Conservation (phyloP, 2,888 invertebrate genomes). For the Meteorus cinctellus region DNA sequence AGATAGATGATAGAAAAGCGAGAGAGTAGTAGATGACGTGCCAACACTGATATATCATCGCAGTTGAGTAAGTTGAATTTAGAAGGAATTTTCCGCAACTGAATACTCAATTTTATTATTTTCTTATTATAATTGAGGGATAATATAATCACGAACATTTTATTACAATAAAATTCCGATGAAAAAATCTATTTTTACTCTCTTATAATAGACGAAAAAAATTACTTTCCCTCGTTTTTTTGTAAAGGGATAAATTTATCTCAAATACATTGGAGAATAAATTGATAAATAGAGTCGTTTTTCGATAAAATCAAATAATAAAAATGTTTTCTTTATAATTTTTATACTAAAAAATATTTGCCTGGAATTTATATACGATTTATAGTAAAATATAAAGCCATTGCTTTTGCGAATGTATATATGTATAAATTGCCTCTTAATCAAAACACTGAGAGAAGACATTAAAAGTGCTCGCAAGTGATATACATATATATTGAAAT, state of each 20-base stretch:
- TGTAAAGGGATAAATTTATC: no score
- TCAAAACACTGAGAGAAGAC: slow-evolving; percentile 71
- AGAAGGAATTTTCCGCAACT: neutral
- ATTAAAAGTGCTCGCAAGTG: slow-evolving; percentile 66
- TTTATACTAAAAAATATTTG: neutral
- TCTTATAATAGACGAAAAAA: no score
- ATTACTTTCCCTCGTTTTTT: no score
- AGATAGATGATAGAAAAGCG: neutral
- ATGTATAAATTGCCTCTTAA: slow-evolving; percentile 65
- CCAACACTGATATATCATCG: neutral
- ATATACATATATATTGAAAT: neutral
- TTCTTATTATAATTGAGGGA: no score
- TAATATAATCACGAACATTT: no score
- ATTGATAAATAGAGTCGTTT: no score
- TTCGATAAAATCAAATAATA: no score
- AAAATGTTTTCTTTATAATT: no score
- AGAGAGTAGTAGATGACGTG: neutral
- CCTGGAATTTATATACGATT: neutral
- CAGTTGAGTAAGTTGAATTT: neutral
- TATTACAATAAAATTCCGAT: no score
- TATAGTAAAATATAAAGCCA: slow-evolving; percentile 12
- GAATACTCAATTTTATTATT: no score
- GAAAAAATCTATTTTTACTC: no score
- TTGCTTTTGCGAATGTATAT: slow-evolving; percentile 41
- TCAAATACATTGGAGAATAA: no score